Evolutionary conservation across 2,888 invertebrate species (phyloP).

Genomic region (Formica aserva): DNA sequence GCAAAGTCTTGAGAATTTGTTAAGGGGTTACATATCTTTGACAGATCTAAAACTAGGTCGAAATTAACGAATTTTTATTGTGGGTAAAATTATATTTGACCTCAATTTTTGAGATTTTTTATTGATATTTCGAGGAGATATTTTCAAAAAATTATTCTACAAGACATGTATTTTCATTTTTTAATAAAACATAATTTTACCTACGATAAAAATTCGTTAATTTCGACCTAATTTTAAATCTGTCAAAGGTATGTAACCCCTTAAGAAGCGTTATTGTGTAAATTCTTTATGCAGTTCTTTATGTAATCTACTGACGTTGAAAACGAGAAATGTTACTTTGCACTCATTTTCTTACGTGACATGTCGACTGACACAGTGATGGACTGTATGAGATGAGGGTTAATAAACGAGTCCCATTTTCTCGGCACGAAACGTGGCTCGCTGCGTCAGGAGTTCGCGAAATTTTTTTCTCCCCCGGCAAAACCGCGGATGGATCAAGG

Average conservation of each 20-base stretch:
- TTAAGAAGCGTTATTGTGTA: background rate
- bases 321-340: background rate
- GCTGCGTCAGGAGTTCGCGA: constrained; percentile 33
- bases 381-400: constrained; percentile 5
- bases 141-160: too few species aligned
- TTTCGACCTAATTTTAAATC: too few species aligned
- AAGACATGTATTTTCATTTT: too few species aligned
- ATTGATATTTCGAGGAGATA: too few species aligned
- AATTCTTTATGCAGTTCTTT: background rate
- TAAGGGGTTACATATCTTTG: too few species aligned
- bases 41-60: too few species aligned
- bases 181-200: too few species aligned
- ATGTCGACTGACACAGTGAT: constrained; percentile 9
- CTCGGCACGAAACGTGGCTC: constrained; percentile 12
- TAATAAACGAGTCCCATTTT: constrained; percentile 37
- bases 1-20: background rate
- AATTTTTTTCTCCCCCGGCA: constrained; percentile 23
- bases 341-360: constrained; percentile 10
- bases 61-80: too few species aligned
- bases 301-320: background rate
- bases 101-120: too few species aligned
- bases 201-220: too few species aligned
- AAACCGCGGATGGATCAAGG: constrained; percentile 55
- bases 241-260: too few species aligned
- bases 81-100: too few species aligned